These are phyloP conservation scores for Cirrhinus molitorella DNA, from an alignment of 2,797 vertebrate genomes.

Conservation along the genomic window DNA sequence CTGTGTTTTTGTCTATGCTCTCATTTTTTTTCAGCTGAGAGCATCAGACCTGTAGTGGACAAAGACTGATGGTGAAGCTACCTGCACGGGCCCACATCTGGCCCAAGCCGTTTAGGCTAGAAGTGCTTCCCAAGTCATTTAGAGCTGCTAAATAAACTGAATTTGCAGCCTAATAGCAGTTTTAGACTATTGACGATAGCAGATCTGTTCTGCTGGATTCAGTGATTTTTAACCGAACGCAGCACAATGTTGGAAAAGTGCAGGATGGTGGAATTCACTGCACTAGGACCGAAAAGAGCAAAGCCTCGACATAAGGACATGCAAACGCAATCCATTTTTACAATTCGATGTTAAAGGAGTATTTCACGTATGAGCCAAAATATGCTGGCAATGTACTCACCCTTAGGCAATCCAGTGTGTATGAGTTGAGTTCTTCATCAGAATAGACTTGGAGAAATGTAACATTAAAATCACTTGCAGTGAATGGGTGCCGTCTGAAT, in stretches of 20 bases:
- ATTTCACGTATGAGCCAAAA: background rate
- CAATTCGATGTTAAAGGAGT: background rate
- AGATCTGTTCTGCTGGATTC: slow-evolving; percentile 42
- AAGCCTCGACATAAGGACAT: background rate
- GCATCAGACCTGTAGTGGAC: slow-evolving; percentile 41
- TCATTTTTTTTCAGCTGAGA: slow-evolving; percentile 15
- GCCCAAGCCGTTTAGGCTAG: slow-evolving; percentile 31
- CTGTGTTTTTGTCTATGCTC: slow-evolving; percentile 18
- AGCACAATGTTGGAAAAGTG: slow-evolving; percentile 67
- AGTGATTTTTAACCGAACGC: slow-evolving; percentile 60
- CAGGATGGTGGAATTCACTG: slow-evolving; percentile 58
- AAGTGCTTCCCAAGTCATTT: slow-evolving; percentile 33
- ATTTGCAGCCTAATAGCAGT: slow-evolving; percentile 49
- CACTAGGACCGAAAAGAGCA: slow-evolving; percentile 45
- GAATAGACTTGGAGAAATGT: background rate
- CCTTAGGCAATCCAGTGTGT: background rate
- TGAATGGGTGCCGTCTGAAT: background rate
- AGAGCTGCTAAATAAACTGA: slow-evolving; percentile 47
- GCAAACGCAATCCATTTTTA: background rate
- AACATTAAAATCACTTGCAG: background rate
- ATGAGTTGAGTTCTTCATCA: background rate
- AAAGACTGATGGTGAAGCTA: slow-evolving; percentile 39
- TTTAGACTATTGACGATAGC: slow-evolving; percentile 47
- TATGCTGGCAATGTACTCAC: background rate
- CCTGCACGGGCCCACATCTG: slow-evolving; percentile 46